Evolutionary conservation across 2,888 invertebrate genomes (phyloP).

Genomic region (Rhamphomyia laevipes): DNA sequence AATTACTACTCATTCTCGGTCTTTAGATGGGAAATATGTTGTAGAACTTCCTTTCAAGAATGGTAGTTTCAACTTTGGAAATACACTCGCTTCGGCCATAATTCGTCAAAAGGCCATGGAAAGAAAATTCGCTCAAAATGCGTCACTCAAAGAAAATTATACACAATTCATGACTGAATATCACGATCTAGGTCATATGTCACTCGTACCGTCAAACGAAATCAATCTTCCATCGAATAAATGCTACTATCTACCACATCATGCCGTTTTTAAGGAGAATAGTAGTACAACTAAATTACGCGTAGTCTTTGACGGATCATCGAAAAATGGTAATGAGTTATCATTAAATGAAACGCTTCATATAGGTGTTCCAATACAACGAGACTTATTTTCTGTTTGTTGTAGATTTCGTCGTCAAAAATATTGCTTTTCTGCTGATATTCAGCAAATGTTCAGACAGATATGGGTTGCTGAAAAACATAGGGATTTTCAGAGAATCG

Average conservation of each 20-base stretch:
- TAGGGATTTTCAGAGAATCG: conserved; percentile 10
- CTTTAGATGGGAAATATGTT: conserved; percentile 8
- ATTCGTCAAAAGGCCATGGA: conserved; percentile 8
- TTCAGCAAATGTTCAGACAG: conserved; percentile 12
- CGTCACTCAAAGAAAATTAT: conserved; percentile 7
- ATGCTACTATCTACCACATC: conserved; percentile 12
- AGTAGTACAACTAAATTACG: conserved; percentile 11
- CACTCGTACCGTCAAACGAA: conserved; percentile 3
- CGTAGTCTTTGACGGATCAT: conserved; percentile 11
- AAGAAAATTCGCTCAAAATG: conserved; percentile 6
- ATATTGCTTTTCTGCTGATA: conserved; percentile 8
- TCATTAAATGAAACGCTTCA: conserved; percentile 9
- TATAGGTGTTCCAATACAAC: conserved; percentile 6
- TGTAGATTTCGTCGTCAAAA: conserved; percentile 3
- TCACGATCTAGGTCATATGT: conserved; percentile 12
- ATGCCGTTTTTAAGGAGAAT: conserved; percentile 13
- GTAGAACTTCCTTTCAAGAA: conserved; percentile 8
- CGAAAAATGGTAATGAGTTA: not conserved
- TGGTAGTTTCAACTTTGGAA: conserved; percentile 3
- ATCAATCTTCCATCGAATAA: conserved; percentile 1
- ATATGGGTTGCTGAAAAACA: conserved; percentile 6
- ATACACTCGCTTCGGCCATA: conserved; percentile 6
- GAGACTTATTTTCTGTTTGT: conserved; percentile 6
- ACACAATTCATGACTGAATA: conserved; percentile 13
- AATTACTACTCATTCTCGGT: conserved; percentile 3